Base-by-base conservation (phyloP, 2,113 vertebrate species). In the Cyprinodon brontotheroides region DNA sequence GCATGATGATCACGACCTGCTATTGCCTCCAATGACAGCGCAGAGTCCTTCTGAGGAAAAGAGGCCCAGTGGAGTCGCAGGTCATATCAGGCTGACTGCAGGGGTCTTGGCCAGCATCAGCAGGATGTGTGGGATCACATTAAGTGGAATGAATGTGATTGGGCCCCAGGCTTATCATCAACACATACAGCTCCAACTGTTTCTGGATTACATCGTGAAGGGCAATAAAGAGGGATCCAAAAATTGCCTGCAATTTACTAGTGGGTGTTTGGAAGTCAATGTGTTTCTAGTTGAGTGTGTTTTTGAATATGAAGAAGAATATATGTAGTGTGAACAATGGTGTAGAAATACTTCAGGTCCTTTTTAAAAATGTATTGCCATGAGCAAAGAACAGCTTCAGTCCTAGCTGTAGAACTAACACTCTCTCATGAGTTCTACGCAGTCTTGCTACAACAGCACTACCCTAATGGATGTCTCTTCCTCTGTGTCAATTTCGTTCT, bases 71-170 rank as follows among this genome's bases (percentile, higher is more conserved):
- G 14, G 66, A 87, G 59, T 59, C 1, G 11, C 61, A 14, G 77
- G 62, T 73, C 68, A 20, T 71, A 92, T 91, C 83, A 84, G 77
- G 85, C 11, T 73, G 77, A 60, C 91, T 11, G 86, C 47, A 29
- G 88, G 91, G 89, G 89, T 85, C 77, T 84, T 40, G 82, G 65
- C 59, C 70, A 39, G 78, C 20, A 68, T 80, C 81, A 76, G 88
- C 76, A 40, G 82, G 75, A 80, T 41, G 68, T 59, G 72, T 80
- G 77, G 91, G 90, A 92, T 88, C 87, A 91, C 89, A 90, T 93
- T 87, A 90, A 80, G 83, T 85, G 86, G 89, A 89, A 91, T 86
- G 86, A 91, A 91, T 86, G 89, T 89, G 87, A 92, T 91, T 85
- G 88, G 72, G 75, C 83, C 41, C 22, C 64, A 36, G 79, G 76